Conservation (phyloP, 2,113 vertebrate genomes). For the Corythornis cristatus region DNA sequence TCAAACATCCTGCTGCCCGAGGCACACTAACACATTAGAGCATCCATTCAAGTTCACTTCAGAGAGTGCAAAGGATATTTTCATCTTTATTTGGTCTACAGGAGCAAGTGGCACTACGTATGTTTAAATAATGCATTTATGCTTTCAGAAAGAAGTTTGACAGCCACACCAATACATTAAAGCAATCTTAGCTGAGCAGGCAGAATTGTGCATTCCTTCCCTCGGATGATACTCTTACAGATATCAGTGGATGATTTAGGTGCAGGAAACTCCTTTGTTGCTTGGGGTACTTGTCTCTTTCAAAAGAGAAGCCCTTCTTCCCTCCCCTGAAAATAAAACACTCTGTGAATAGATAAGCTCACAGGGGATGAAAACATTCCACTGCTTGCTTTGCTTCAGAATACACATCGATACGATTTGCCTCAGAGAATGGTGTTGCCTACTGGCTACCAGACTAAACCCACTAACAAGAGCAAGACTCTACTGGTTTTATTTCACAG, state of each 20-base stretch:
- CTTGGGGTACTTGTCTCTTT: background rate
- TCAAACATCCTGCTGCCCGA: background rate
- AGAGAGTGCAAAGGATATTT: background rate
- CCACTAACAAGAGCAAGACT: background rate
- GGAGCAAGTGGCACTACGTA: background rate
- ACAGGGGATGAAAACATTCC: background rate
- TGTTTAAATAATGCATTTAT: background rate
- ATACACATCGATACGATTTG: rapidly evolving
- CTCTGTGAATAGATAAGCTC: background rate
- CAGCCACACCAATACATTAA: background rate
- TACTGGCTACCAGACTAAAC: background rate
- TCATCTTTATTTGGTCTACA: background rate
- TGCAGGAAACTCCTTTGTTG: background rate
- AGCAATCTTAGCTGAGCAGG: background rate
- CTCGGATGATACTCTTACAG: background rate
- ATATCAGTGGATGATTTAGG: background rate
- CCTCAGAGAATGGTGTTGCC: background rate
- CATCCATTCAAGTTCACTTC: background rate
- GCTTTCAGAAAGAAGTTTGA: background rate
- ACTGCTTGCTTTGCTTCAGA: background rate
- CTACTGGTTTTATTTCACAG: background rate
- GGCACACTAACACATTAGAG: background rate
- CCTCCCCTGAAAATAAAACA: background rate
- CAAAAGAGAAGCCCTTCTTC: background rate
- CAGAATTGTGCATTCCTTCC: background rate